phyloP scores from a whole-genome alignment of 92 coral and sea anemone species.

The Muricea muricata region DNA sequence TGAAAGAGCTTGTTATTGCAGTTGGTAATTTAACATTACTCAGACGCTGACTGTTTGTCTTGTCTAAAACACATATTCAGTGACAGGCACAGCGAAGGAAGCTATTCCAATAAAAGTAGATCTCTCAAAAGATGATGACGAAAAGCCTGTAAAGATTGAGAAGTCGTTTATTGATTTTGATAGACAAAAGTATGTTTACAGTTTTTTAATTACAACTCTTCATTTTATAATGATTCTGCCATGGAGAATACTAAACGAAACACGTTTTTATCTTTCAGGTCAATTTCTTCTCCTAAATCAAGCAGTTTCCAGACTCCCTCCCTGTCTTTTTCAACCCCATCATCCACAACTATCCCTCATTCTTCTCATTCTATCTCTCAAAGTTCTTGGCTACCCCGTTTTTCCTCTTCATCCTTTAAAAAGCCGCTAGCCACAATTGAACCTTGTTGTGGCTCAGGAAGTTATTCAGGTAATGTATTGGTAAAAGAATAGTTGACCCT shows the following conservation, averaged over 20 bases:
- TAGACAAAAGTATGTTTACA: background rate
- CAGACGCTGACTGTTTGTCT: too few relatives aligned
- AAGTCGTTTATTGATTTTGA: background rate
- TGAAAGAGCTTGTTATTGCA: background rate
- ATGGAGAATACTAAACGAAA: too few relatives aligned
- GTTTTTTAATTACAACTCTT: too few relatives aligned
- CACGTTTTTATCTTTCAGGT: background rate
- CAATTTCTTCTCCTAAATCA: constrained; percentile 28
- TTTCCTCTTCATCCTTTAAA: constrained; percentile 18
- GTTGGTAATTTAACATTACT: too few relatives aligned
- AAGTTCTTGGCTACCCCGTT: constrained; percentile 28
- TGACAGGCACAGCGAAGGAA: background rate
- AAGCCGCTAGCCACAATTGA: constrained; percentile 14
- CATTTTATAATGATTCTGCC: too few relatives aligned
- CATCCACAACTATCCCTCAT: constrained; percentile 21
- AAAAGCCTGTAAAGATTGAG: background rate
- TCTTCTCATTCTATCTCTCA: constrained; percentile 25
- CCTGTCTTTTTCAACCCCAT: constrained; percentile 6
- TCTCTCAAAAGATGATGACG: constrained; percentile 10
- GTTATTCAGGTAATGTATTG: constrained; percentile 35
- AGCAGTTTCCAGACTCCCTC: background rate
- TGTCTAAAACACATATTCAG: too few relatives aligned
- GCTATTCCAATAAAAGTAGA: background rate
- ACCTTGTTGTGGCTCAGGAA: constrained; percentile 10
- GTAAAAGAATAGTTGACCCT: too few relatives aligned